These are phyloP conservation scores for Plagodis pulveraria DNA, from an alignment of 2,888 invertebrate genomes.

Conservation along the genomic window DNA sequence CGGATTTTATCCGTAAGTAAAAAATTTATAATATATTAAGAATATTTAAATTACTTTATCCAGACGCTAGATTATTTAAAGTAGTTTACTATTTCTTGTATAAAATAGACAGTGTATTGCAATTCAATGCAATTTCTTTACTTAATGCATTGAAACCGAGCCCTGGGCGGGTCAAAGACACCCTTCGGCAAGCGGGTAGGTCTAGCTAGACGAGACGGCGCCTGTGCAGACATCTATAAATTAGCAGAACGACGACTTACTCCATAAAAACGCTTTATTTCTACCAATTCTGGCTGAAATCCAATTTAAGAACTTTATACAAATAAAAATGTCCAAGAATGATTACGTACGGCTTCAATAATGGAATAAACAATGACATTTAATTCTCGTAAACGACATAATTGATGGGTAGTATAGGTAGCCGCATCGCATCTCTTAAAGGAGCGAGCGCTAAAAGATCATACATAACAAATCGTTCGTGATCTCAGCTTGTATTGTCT, in stretches of 20 bases:
- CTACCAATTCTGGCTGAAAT: constrained; percentile 49
- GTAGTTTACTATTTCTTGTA: too few species aligned
- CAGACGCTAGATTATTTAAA: too few species aligned
- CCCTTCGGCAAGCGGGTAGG: constrained; percentile 57
- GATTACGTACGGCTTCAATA: constrained; percentile 22
- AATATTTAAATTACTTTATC: too few species aligned
- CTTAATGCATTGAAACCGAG: constrained; percentile 7
- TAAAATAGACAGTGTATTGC: too few species aligned
- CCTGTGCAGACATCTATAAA: constrained; percentile 58
- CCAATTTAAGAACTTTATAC: constrained; percentile 38
- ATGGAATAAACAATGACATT: constrained; percentile 37
- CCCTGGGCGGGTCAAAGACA: constrained; percentile 45
- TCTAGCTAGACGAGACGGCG: constrained; percentile 73
- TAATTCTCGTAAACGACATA: constrained; percentile 36
- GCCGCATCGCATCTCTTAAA: constrained; percentile 32
- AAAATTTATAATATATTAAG: too few species aligned
- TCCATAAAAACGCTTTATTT: constrained; percentile 46
- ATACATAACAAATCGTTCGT: constrained; percentile 44
- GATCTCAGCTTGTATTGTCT: constrained; percentile 47
- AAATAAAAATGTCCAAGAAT: constrained; percentile 14
- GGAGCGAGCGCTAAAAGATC: constrained; percentile 40
- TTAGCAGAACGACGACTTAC: constrained; percentile 52
- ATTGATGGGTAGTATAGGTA: constrained; percentile 35
- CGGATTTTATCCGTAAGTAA: too few species aligned
- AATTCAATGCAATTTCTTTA: not conserved